These are phyloP conservation scores for Diachrysia chrysitis DNA, from an alignment of 2,888 invertebrate genomes.

Conservation along the genomic window DNA sequence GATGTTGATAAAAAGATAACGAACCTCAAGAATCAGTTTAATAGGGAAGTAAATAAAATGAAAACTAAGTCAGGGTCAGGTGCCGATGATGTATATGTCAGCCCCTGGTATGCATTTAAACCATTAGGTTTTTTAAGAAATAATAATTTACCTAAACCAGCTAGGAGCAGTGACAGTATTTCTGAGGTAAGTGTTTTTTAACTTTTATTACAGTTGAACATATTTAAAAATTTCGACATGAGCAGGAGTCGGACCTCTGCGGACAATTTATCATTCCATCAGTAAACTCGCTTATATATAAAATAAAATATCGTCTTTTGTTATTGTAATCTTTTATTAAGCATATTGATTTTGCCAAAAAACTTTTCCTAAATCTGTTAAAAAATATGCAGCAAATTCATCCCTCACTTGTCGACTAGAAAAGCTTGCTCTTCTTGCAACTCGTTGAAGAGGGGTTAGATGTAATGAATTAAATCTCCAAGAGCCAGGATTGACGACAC, in stretches of 20 bases:
- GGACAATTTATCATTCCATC: no score
- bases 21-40: constrained; percentile 1
- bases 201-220: constrained; percentile 1
- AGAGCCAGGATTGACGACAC: constrained; percentile 13
- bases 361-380: constrained; percentile 12
- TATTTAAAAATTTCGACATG: not conserved
- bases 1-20: constrained; percentile 2
- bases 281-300: no score
- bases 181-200: constrained; percentile 2
- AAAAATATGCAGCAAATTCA: constrained; percentile 10
- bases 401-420: constrained; percentile 13
- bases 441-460: constrained; percentile 11
- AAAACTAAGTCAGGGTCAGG: not conserved
- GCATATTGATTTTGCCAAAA: not conserved
- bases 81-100: constrained; percentile 1
- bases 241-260: no score
- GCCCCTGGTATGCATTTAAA: constrained; percentile 4
- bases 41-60: constrained; percentile 4
- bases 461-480: constrained; percentile 12
- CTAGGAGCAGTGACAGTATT: constrained; percentile 2
- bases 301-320: no score
- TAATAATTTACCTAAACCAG: constrained; percentile 2
- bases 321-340: no score
- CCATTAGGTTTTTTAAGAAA: not conserved
- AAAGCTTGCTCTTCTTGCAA: constrained; percentile 11